Base-by-base conservation (phyloP, 2,113 vertebrate genomes). In the Pseudorasbora parva region DNA sequence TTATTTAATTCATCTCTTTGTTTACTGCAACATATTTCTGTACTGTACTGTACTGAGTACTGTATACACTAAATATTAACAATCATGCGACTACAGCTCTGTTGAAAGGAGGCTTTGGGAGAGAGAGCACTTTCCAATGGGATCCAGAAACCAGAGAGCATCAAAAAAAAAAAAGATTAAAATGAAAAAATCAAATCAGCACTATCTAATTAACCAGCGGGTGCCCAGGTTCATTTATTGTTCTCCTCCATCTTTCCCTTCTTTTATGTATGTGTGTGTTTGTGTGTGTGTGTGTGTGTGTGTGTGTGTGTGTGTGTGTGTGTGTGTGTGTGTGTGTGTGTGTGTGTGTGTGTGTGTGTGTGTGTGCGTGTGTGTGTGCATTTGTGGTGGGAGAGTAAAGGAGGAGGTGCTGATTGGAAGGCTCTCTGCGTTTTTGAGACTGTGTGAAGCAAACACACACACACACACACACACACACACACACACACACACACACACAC, bases 121-220 rank as follows among this genome's bases (percentile, higher is more conserved):
- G 69, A 73, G 49, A 73, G 49, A n/a, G 7, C n/a, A 11, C 23
- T 64, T 27, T 73, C 51, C 49, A 37, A 56, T 43, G 19, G 11
- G 43, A 41, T 78, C 4, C 74, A 68, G 25, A 45, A 77, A 71
- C 25, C 73, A 25, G 41, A 77, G 41, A 56, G 25, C 43, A 72
- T 60, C 4, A 25, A 17, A 23, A 75, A 71, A 73, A 33, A 10
- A 2, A 23, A n/a, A 37, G 10, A 21, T 57, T 68, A 56, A 57
- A 69, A 49, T 41, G 77, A 12, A 41, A 80, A 75, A 84, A 85
- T 72, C 14, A 71, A 84, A 73, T 77, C 64, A 79, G 68, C 64
- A 71, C 47, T 73, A 69, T 84, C 37, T 84, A 85, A 83, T 86
- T 83, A 88, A 85, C 54, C 6, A 81, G 30, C 37, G 6, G n/a